Conservation (phyloP, 2,797 vertebrate species). For the Dendrocincla tyrannina region DNA sequence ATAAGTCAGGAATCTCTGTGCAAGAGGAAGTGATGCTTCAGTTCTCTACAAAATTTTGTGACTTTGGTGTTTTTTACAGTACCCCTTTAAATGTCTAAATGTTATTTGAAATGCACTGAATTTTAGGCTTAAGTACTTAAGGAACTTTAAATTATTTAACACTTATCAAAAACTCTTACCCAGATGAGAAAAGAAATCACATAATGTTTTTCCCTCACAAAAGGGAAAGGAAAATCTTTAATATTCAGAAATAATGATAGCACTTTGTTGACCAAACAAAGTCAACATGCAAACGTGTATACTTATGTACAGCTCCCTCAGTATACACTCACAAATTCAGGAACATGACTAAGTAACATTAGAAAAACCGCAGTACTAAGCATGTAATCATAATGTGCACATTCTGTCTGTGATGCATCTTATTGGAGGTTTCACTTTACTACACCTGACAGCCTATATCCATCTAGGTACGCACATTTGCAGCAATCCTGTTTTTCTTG, state of each 20-base stretch:
- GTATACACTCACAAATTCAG: neutral
- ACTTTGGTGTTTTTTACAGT: neutral
- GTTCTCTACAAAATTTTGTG: neutral
- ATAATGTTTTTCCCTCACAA: neutral
- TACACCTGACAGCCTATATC: neutral
- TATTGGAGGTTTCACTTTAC: neutral
- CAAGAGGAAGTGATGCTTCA: neutral
- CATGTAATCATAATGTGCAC: neutral
- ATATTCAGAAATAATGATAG: neutral
- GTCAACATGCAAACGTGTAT: neutral
- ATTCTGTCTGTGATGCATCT: neutral
- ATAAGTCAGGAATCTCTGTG: neutral
- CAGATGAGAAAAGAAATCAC: neutral
- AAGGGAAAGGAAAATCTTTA: neutral
- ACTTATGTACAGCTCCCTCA: neutral
- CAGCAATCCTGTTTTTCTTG: neutral
- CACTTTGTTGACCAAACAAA: neutral
- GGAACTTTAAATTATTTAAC: neutral
- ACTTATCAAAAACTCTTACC: neutral
- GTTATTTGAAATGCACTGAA: neutral
- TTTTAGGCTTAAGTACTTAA: neutral
- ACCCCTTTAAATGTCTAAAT: neutral
- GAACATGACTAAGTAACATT: neutral
- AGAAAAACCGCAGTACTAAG: neutral
- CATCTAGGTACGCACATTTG: neutral